Percentiles rank a stretch among this genome's conserved stretches.
Conservation (phyloP, 2,113 vertebrate genomes). For the Phyllopteryx taeniolatus region DNA sequence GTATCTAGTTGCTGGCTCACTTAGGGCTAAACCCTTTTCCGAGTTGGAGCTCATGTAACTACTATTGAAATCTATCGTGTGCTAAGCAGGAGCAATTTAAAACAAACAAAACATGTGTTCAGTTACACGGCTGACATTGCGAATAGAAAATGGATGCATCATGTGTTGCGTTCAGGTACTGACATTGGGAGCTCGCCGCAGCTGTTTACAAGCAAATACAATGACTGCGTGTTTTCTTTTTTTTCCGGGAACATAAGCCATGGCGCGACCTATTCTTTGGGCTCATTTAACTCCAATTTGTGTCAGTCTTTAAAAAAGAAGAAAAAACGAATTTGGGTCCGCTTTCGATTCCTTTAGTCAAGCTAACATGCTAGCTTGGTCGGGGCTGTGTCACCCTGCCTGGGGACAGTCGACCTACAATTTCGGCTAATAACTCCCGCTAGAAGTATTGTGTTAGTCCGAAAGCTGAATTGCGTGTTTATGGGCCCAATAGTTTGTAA, state of each 20-base stretch:
- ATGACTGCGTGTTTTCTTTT: background rate
- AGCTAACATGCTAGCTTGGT: background rate
- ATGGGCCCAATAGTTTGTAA: background rate
- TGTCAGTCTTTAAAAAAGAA: background rate
- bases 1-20: background rate
- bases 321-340: background rate
- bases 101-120: background rate
- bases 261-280: no score
- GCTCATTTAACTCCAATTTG: background rate
- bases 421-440: background rate
- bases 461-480: background rate
- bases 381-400: slow-evolving; percentile 6
- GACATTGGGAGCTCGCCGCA: background rate
- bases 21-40: background rate
- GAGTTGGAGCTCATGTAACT: background rate
- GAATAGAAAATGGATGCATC: background rate
- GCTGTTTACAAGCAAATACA: background rate
- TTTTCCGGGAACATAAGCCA: background rate
- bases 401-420: background rate
- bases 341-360: background rate
- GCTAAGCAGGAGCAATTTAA: background rate
- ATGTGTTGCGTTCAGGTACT: background rate
- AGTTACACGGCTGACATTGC: background rate
- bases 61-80: background rate
- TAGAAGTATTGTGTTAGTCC: background rate